Percentiles rank a stretch among this genome's conserved stretches.
phyloP scores from a whole-genome alignment of 2,888 invertebrate species.

The Dasypolia templi region DNA sequence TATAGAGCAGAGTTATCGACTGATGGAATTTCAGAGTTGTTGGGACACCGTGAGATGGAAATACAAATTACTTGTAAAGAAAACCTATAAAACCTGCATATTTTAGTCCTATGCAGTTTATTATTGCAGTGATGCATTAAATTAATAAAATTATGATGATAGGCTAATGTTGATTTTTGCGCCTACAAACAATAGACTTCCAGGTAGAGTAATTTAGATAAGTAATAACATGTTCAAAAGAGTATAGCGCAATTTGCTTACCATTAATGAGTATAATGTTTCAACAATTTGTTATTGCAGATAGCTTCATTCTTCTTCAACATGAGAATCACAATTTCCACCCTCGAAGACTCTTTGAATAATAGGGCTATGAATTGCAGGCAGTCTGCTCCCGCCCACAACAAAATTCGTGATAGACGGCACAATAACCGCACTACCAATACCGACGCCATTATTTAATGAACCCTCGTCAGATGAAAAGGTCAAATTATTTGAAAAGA shows the following conservation, averaged over 20 bases:
- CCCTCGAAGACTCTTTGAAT: constrained; percentile 61
- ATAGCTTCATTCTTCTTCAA: constrained; percentile 50
- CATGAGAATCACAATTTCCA: constrained; percentile 54
- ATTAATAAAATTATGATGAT: constrained; percentile 37
- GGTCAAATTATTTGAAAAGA: constrained; percentile 91
- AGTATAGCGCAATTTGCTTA: constrained; percentile 14
- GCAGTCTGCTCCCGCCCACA: constrained; percentile 79
- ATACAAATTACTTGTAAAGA: constrained; percentile 24
- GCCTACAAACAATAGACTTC: constrained; percentile 35
- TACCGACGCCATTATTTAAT: constrained; percentile 89
- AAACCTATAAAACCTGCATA: constrained; percentile 25
- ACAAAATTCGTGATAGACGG: constrained; percentile 88
- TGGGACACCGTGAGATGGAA: constrained; percentile 19
- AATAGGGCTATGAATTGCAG: constrained; percentile 72
- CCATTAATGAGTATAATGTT: constrained; percentile 17
- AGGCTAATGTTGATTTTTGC: constrained; percentile 39
- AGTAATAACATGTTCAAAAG: constrained; percentile 23
- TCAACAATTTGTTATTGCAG: constrained; percentile 25
- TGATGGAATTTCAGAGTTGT: constrained; percentile 22
- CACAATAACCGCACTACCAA: constrained; percentile 88
- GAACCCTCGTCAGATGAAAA: constrained; percentile 90
- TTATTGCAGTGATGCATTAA: constrained; percentile 45
- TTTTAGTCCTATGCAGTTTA: constrained; percentile 30
- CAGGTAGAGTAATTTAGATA: constrained; percentile 18
- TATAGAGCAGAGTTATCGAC: constrained; percentile 24